phyloP scores from a whole-genome alignment of 2,888 invertebrate species.

The Argyra leucocephala region DNA sequence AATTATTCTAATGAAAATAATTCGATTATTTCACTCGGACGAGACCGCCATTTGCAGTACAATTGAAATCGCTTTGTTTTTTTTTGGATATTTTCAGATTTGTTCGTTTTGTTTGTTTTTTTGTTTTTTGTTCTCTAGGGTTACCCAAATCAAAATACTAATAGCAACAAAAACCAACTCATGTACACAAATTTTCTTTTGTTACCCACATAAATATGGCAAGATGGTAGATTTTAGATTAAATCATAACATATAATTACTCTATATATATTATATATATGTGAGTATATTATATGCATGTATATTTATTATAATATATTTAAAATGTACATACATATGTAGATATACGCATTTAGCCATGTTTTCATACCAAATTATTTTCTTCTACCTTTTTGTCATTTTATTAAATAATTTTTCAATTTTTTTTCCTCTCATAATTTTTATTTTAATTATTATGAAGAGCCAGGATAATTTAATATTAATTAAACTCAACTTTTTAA shows the following conservation, averaged over 20 bases:
- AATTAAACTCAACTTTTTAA: background rate
- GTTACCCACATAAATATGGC: background rate
- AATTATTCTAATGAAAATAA: constrained; percentile 45
- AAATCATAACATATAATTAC: background rate
- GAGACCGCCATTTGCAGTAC: constrained; percentile 22
- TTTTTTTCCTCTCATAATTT: background rate
- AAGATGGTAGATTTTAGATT: background rate
- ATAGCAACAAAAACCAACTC: background rate
- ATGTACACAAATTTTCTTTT: background rate
- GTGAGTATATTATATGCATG: background rate
- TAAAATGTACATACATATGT: too few species aligned
- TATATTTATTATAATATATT: background rate
- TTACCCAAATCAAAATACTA: background rate
- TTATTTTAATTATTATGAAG: background rate
- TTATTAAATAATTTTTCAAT: background rate
- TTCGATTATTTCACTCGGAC: constrained; percentile 45
- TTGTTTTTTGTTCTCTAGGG: background rate
- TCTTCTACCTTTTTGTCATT: background rate
- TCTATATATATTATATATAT: background rate
- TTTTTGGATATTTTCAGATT: too few species aligned
- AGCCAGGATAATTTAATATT: background rate
- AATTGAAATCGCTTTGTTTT: background rate
- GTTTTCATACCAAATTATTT: background rate
- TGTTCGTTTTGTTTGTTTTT: background rate
- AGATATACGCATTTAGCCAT: too few species aligned